Evolutionary conservation across 2,113 vertebrate genomes (phyloP), one percentile per base, ranked within the genome.

Genomic region (Xenus cinereus): DNA sequence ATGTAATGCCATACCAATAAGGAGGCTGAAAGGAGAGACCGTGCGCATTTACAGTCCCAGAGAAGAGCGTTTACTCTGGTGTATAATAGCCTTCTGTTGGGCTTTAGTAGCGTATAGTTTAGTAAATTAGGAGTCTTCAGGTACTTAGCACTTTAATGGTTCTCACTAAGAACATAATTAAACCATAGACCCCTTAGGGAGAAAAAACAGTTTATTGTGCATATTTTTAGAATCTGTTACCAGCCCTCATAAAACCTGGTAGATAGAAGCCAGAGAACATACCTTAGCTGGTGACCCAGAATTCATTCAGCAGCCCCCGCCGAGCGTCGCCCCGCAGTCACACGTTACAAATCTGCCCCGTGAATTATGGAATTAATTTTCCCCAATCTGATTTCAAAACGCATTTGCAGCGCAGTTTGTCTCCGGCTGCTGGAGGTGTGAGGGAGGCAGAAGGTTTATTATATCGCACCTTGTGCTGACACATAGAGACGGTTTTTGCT

Each of bases 81-180:
- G 83, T 77, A 96, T 96, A 97, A 96, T 95, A 60, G 95, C 95
- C 92, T 97, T 97, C 95, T 97, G 96, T 97, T 97, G 97, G 69
- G 19, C 92, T 95, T 95, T 95, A 94, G 90, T 78, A 82, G 90
- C 39, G 3, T 86, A 89, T 73, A 94, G 84, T 87, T 96, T 63
- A 97, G 94, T 97, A 97, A 97, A 96, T 97, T 92, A 97, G 95
- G 92, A 95, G 94, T 95, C 94, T 92, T 97, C 95, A 92, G 97
- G 86, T 96, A 96, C 95, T 97, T 97, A 97, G 92, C 90, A 30
- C 95, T 97, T 96, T 97, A 97, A 95, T 97, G 92, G 95, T 91
- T 97, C 97, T 97, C 96, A 97, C 97, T 97, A 95, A 97, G 96
- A 97, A 95, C 95, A 79, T 97, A 97, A 97, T 97, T 97, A 97